Conservation (phyloP, 2,888 invertebrate species). For the Trisateles emortualis region DNA sequence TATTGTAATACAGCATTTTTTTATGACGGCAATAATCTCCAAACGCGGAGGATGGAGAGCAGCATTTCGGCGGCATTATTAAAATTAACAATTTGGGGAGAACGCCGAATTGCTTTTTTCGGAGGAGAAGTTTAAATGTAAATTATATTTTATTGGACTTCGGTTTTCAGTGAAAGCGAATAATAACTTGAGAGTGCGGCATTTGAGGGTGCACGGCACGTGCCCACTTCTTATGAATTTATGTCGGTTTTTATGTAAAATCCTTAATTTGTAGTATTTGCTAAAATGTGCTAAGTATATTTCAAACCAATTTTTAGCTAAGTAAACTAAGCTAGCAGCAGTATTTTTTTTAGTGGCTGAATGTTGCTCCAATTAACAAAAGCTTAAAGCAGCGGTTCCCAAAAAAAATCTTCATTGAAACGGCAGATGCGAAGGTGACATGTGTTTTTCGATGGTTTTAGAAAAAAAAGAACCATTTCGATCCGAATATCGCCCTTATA, state of each 20-base stretch:
- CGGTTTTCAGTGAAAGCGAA: constrained; percentile 37
- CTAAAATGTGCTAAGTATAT: too few species aligned
- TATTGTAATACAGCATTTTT: constrained; percentile 38
- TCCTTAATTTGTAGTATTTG: not conserved
- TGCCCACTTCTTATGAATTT: constrained; percentile 21
- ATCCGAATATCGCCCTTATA: constrained; percentile 40
- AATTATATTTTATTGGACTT: constrained; percentile 48
- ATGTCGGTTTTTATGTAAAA: constrained; percentile 10
- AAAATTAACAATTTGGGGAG: constrained; percentile 50
- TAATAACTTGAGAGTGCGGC: constrained; percentile 22
- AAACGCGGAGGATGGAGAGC: constrained; percentile 32
- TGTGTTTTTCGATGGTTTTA: constrained; percentile 51
- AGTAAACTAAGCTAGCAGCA: not conserved
- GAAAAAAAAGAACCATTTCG: constrained; percentile 45
- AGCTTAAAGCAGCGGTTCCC: constrained; percentile 19
- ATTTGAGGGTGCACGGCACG: constrained; percentile 22
- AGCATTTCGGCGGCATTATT: constrained; percentile 42
- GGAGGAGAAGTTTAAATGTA: constrained; percentile 40
- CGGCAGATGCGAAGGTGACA: constrained; percentile 61
- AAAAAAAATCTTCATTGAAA: constrained; percentile 36
- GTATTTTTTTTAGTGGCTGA: constrained; percentile 15
- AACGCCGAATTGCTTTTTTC: constrained; percentile 45
- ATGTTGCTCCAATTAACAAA: constrained; percentile 26
- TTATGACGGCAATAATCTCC: constrained; percentile 46
- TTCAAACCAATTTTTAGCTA: too few species aligned